A percentile compares a stretch with the other conserved stretches of the same genome.
These are phyloP conservation scores for Apis florea DNA, from an alignment of 1,140 invertebrate species.

Conservation along the genomic window DNA sequence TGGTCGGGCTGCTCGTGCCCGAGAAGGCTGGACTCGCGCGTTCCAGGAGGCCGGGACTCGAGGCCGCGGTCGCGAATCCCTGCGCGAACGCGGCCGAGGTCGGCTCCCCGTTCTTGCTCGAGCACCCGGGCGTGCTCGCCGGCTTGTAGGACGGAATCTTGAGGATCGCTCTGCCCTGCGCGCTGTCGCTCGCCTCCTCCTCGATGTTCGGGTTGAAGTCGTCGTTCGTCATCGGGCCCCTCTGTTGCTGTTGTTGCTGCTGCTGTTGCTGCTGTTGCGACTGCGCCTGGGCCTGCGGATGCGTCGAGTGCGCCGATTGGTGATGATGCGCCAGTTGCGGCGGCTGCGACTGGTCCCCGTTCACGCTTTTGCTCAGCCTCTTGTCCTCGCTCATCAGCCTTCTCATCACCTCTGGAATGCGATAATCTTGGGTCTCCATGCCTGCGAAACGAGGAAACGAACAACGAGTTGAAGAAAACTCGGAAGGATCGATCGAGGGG, in stretches of 20 bases:
- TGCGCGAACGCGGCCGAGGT: conserved; percentile 75
- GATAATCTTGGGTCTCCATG: conserved; percentile 76
- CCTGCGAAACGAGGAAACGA: conserved; percentile 57
- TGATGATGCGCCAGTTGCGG: conserved; percentile 69
- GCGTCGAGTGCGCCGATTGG: conserved; percentile 57
- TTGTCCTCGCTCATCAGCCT: conserved; percentile 82
- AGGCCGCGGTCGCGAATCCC: conserved; percentile 67
- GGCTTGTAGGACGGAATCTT: conserved; percentile 96
- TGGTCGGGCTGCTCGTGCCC: conserved; percentile 77
- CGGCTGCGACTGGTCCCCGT: conserved; percentile 76
- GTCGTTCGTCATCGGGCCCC: conserved; percentile 76
- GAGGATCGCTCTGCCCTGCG: conserved; percentile 86
- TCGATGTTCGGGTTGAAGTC: conserved; percentile 78
- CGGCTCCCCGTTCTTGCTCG: conserved; percentile 84
- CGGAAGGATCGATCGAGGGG: too few species aligned
- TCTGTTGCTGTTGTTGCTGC: conserved; percentile 40
- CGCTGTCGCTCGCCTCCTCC: conserved; percentile 81
- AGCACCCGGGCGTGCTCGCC: conserved; percentile 81
- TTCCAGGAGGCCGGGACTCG: conserved; percentile 78
- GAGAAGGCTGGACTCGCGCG: conserved; percentile 77
- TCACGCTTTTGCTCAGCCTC: conserved; percentile 78
- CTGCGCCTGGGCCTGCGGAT: conserved; percentile 66
- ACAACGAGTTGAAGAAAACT: too few species aligned
- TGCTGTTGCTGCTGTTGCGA: conserved; percentile 64
- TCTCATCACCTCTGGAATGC: conserved; percentile 83